These are phyloP conservation scores for Hylyphantes graminicola DNA, from an alignment of 1,140 invertebrate species.

Conservation along the genomic window DNA sequence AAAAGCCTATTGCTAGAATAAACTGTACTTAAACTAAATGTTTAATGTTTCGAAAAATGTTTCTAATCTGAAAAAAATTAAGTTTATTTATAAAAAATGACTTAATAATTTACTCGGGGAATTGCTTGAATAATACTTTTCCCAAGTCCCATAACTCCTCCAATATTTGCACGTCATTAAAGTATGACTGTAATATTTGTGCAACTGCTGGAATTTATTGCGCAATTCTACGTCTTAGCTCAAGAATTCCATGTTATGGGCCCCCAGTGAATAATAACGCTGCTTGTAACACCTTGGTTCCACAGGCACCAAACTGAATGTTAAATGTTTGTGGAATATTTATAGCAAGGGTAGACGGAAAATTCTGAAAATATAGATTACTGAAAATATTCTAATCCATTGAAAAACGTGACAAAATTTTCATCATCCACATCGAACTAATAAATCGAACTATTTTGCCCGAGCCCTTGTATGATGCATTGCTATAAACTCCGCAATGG, in stretches of 20 bases:
- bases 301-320: not conserved
- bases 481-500: conserved; percentile 46
- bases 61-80: too few relatives aligned
- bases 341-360: conserved; percentile 32
- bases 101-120: not conserved
- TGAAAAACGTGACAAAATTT: conserved; percentile 57
- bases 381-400: conserved; percentile 20
- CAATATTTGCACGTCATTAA: conserved; percentile 33
- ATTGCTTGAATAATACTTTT: not conserved
- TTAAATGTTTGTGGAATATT: conserved; percentile 57
- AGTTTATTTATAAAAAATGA: too few relatives aligned
- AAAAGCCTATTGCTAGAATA: too few relatives aligned
- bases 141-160: not conserved
- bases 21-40: too few relatives aligned
- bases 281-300: conserved; percentile 20
- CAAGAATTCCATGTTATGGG: conserved; percentile 37
- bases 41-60: too few relatives aligned
- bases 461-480: conserved; percentile 23
- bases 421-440: conserved; percentile 45
- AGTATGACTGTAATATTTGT: conserved; percentile 26
- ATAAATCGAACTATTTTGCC: conserved; percentile 53
- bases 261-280: conserved; percentile 50
- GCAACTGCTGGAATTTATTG: conserved; percentile 39
- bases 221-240: conserved; percentile 13
- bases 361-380: conserved; percentile 44